Conservation (phyloP, 2,888 invertebrate genomes). For the Chalcis sispes region DNA sequence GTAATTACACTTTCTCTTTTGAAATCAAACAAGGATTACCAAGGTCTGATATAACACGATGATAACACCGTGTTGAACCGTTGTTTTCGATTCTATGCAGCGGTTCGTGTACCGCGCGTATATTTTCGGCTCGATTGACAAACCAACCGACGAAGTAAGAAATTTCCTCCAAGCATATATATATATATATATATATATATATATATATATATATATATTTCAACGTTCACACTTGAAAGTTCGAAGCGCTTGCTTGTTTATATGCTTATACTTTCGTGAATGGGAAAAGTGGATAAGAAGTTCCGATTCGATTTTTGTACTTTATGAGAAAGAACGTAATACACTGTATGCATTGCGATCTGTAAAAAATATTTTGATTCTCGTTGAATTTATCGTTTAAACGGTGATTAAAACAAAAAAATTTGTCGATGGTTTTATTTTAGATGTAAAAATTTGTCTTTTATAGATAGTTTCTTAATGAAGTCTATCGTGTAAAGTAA, state of each 20-base stretch:
- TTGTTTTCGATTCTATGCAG: neutral
- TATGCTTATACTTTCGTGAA: conserved; percentile 18
- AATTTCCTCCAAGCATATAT: neutral
- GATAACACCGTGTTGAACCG: conserved; percentile 5
- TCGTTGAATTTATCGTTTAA: too few species aligned
- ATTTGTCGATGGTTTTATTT: too few species aligned
- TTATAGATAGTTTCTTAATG: too few species aligned
- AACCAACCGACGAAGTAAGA: conserved; percentile 10
- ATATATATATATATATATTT: conserved; percentile 13
- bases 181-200: too few species aligned
- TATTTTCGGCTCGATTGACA: neutral
- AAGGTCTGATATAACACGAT: conserved; percentile 9
- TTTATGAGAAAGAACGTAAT: too few species aligned
- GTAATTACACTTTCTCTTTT: too few species aligned
- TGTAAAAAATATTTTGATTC: too few species aligned
- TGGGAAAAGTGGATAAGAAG: conserved; percentile 24
- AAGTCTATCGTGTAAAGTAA: too few species aligned
- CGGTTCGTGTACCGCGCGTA: neutral
- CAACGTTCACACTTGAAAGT: conserved; percentile 18
- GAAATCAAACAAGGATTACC: neutral
- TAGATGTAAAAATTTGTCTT: too few species aligned
- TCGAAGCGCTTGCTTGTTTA: neutral
- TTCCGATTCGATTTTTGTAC: too few species aligned
- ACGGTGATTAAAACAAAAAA: too few species aligned
- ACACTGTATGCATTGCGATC: too few species aligned